Evolutionary conservation across 2,797 vertebrate species (phyloP).

Genomic region (Chelonia mydas): DNA sequence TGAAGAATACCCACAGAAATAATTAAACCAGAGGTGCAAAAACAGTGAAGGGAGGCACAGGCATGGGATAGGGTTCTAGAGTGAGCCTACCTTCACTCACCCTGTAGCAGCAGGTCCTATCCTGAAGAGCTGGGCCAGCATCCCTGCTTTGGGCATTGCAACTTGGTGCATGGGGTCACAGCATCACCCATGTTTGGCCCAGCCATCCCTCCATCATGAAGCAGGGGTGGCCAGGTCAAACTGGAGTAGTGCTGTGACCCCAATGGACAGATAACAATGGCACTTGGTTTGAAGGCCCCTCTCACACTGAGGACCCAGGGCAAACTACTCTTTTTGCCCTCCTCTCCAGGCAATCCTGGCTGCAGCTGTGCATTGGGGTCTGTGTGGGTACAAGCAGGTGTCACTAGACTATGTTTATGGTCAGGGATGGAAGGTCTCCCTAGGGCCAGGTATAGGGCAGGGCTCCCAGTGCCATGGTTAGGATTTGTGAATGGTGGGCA

Average conservation of each 20-base stretch:
- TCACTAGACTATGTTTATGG: not conserved
- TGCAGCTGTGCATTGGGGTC: not conserved
- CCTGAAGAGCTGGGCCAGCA: too few species aligned
- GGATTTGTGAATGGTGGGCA: not conserved
- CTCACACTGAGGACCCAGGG: not conserved
- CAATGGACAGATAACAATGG: not conserved
- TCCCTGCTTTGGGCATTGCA: too few species aligned
- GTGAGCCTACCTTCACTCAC: too few species aligned
- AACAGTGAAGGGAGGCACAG: too few species aligned
- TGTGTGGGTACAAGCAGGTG: not conserved
- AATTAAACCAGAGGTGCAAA: too few species aligned
- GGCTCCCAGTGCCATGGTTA: not conserved
- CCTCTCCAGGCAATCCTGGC: not conserved
- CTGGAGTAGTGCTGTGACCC: not conserved
- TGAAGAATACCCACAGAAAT: too few species aligned
- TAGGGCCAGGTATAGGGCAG: not conserved
- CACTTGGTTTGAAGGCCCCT: not conserved
- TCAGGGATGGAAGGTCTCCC: not conserved
- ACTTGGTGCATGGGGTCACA: too few species aligned
- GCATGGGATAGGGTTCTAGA: too few species aligned
- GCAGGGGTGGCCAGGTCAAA: not conserved
- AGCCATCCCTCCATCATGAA: too few species aligned
- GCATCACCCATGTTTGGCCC: too few species aligned
- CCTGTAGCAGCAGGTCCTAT: too few species aligned
- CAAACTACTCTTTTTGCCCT: not conserved